Evolutionary conservation across 2,888 invertebrate species (phyloP).

Genomic region (Nephrotoma appendiculata): DNA sequence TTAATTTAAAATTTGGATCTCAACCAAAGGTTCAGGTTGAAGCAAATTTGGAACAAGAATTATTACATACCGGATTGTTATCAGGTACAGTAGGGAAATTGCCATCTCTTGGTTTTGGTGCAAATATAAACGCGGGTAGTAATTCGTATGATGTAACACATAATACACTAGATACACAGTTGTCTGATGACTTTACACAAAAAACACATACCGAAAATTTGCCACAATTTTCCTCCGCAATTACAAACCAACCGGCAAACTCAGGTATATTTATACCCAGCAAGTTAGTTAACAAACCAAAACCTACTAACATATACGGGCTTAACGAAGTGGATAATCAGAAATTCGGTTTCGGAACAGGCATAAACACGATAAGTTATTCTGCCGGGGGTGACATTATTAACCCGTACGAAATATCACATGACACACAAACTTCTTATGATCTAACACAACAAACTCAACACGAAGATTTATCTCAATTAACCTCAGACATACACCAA

Average conservation of each 20-base stretch:
- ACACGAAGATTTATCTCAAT: not conserved
- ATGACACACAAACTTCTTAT: not conserved
- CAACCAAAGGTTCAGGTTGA: not conserved
- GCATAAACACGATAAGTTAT: not conserved
- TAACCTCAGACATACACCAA: not conserved
- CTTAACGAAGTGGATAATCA: too few species aligned
- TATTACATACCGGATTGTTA: not conserved
- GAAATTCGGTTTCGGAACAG: not conserved
- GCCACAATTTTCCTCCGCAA: not conserved
- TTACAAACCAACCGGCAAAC: not conserved
- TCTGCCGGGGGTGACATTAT: not conserved
- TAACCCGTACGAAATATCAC: too few species aligned
- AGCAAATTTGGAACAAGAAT: not conserved
- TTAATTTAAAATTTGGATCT: not conserved
- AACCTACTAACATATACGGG: too few species aligned
- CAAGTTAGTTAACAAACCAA: too few species aligned
- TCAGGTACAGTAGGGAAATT: not conserved
- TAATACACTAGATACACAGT: not conserved
- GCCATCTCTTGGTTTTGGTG: not conserved
- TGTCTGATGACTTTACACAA: not conserved
- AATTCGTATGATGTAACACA: not conserved
- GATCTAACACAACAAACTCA: constrained; percentile 1
- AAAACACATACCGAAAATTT: not conserved
- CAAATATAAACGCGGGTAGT: not conserved
- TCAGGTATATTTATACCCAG: too few species aligned